Evolutionary conservation across 2,797 vertebrate genomes (phyloP).

Genomic region (Microctenopoma lineatum): DNA sequence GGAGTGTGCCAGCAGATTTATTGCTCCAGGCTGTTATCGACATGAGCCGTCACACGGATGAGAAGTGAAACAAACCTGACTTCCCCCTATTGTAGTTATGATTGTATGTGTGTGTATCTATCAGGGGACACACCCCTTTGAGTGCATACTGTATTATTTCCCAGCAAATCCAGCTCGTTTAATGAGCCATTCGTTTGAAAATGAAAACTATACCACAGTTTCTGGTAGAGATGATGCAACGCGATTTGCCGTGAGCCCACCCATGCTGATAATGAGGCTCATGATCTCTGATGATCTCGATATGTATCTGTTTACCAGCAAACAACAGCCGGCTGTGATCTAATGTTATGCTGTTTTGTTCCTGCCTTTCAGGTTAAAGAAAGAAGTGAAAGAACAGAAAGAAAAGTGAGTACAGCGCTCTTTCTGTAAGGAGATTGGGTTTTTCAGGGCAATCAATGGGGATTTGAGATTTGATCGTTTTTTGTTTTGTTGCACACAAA

Average conservation of each 20-base stretch:
- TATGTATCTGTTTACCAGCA: slow-evolving; percentile 64
- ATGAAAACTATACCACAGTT: slow-evolving; percentile 45
- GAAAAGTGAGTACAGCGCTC: slow-evolving; percentile 93
- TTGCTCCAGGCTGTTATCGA: slow-evolving; percentile 66
- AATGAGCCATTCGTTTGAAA: slow-evolving; percentile 43
- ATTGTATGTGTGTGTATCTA: slow-evolving; percentile 22
- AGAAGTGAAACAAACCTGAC: slow-evolving; percentile 49
- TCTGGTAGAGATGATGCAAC: slow-evolving; percentile 49
- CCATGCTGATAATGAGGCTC: slow-evolving; percentile 34
- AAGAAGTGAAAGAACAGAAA: slow-evolving; percentile 90
- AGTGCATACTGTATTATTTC: slow-evolving; percentile 36
- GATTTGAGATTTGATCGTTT: slow-evolving; percentile 63
- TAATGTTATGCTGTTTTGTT: slow-evolving; percentile 72
- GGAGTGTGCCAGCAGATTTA: slow-evolving; percentile 37
- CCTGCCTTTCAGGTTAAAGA: slow-evolving; percentile 90
- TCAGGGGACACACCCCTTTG: slow-evolving; percentile 31
- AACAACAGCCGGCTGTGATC: slow-evolving; percentile 53
- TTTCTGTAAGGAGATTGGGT: slow-evolving; percentile 60
- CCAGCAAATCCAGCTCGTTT: slow-evolving; percentile 32
- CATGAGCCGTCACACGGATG: slow-evolving; percentile 23
- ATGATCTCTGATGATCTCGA: slow-evolving; percentile 38
- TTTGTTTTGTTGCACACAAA: slow-evolving; percentile 49
- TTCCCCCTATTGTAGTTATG: slow-evolving; percentile 39
- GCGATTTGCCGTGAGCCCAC: slow-evolving; percentile 40
- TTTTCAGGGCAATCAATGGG: slow-evolving; percentile 52